Evolutionary conservation across 2,113 vertebrate species (phyloP).

Genomic region (Meriones unguiculatus): DNA sequence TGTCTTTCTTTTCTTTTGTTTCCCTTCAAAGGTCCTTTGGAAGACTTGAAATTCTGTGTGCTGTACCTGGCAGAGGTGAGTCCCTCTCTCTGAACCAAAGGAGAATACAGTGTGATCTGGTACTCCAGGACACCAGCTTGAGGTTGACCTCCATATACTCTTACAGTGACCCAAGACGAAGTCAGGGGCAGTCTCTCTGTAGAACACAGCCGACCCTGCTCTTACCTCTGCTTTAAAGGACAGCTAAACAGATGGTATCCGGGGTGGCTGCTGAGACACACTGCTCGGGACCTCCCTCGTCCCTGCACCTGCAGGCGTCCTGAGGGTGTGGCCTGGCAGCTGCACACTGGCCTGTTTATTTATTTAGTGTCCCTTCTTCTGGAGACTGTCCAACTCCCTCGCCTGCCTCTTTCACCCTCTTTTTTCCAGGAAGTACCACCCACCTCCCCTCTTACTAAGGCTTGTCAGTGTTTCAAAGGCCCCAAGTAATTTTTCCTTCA

Average conservation of each 20-base stretch:
- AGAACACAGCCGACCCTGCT: neutral
- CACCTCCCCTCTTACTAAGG: neutral
- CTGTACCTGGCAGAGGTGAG: constrained; percentile 92
- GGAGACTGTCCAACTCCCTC: neutral
- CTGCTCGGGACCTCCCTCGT: neutral
- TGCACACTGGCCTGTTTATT: neutral
- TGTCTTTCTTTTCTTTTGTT: constrained; percentile 47
- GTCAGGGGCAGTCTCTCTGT: neutral
- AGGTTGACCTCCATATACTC: neutral
- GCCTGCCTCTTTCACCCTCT: neutral
- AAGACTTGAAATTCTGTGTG: constrained; percentile 92
- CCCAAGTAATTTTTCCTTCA: constrained; percentile 15
- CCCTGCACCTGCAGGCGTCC: neutral
- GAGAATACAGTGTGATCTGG: neutral
- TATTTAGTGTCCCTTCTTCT: neutral
- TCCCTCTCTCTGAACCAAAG: constrained; percentile 44
- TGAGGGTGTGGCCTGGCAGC: neutral
- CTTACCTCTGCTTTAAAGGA: neutral
- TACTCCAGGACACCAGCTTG: neutral
- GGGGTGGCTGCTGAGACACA: neutral
- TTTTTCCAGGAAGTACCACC: constrained; percentile 3
- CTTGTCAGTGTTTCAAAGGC: constrained; percentile 27
- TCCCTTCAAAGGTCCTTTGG: constrained; percentile 84
- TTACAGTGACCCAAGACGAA: neutral
- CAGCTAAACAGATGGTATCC: neutral